Conservation (phyloP, 1,140 invertebrate genomes). For the Drosophila aff. region DNA sequence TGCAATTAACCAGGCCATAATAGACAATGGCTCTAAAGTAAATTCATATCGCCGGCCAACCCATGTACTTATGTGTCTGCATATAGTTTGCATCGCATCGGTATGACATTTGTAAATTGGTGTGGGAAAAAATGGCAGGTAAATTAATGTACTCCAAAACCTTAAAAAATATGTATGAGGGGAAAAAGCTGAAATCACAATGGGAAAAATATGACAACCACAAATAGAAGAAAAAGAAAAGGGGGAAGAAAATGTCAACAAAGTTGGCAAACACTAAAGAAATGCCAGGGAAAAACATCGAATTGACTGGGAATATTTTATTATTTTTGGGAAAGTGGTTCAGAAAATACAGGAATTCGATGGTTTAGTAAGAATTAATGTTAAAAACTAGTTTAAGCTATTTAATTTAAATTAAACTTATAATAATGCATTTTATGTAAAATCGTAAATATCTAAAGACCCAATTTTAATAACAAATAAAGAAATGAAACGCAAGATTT, state of each 20-base stretch:
- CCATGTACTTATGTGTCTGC: constrained; percentile 2
- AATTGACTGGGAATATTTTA: background rate
- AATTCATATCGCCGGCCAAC: constrained; percentile 51
- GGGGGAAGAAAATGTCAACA: constrained; percentile 5
- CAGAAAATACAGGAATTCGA: background rate
- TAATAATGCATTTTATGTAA: background rate
- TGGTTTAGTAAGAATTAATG: too few species aligned
- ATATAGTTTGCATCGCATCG: constrained; percentile 1
- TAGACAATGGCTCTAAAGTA: constrained; percentile 75
- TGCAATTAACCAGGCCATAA: constrained; percentile 81
- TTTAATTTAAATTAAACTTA: background rate
- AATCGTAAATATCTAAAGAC: background rate
- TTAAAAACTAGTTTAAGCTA: too few species aligned
- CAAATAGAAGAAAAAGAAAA: constrained; percentile 1
- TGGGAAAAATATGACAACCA: constrained; percentile 7
- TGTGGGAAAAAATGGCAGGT: constrained; percentile 35
- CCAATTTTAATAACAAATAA: background rate
- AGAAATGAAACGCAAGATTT: background rate
- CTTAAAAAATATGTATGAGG: background rate
- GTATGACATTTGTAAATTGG: constrained; percentile 37
- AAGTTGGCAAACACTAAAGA: background rate
- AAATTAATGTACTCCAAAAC: constrained; percentile 22
- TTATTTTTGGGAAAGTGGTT: too few species aligned
- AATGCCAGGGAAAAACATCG: background rate
- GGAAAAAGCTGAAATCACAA: constrained; percentile 25